Evolutionary conservation across 2,113 vertebrate species (phyloP).

Genomic region (Microtus oregoni): DNA sequence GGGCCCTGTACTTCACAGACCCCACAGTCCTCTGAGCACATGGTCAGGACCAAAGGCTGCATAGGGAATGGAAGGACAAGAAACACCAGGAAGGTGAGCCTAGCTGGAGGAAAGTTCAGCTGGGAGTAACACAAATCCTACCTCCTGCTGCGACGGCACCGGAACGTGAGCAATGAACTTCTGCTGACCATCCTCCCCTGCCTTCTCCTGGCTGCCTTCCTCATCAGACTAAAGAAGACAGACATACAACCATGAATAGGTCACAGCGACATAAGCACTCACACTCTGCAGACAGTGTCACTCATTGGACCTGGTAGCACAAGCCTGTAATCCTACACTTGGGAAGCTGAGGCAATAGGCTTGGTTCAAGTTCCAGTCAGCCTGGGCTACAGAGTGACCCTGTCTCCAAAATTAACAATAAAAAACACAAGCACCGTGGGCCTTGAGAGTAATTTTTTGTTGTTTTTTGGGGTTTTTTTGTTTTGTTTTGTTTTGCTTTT

Average conservation of each 20-base stretch:
- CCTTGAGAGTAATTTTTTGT: neutral
- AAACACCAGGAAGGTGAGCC: neutral
- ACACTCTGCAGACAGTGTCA: neutral
- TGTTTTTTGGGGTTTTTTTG: no score
- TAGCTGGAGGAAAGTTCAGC: neutral
- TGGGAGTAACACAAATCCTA: slow-evolving; percentile 72
- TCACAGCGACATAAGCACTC: neutral
- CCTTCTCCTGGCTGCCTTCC: slow-evolving; percentile 88
- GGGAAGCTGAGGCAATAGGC: neutral
- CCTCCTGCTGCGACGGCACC: slow-evolving; percentile 97
- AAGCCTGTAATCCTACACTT: neutral
- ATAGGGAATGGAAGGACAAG: no score
- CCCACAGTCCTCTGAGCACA: neutral
- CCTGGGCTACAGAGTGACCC: neutral
- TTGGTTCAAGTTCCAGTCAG: neutral
- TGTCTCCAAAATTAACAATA: neutral
- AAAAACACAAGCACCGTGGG: neutral
- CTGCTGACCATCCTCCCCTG: slow-evolving; percentile 92
- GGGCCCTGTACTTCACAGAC: neutral
- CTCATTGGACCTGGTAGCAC: neutral
- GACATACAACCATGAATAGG: neutral
- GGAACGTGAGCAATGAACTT: slow-evolving; percentile 97
- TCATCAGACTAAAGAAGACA: slow-evolving; percentile 89
- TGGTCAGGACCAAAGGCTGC: neutral
- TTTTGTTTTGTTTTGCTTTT: no score